Base-by-base conservation (phyloP, 2,888 invertebrate species). In the Diarsia mendica region DNA sequence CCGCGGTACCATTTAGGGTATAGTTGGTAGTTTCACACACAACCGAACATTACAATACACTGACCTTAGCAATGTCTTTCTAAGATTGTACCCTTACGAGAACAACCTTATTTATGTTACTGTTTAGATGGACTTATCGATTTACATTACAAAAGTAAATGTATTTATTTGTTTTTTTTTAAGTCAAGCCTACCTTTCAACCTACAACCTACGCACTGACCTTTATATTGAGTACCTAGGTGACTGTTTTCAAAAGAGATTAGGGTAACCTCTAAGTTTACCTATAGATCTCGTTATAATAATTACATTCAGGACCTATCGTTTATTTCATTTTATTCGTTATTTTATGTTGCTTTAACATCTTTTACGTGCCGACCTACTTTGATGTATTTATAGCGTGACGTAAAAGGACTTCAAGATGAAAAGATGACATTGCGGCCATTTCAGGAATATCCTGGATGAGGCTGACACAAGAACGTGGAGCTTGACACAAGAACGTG, bases 21-120 rank as follows among this genome's bases (percentile, higher is more conserved):
- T 60, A 55, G 23, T 23, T 55, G 53, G 85, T 88, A 91, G 91
- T 93, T 93, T 92, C 89, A 94, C 92, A 92, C 91, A 89, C 90
- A 90, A 90, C 90, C 91, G 89, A 91, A 91, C 91, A 91, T 88
- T 88, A 90, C 88, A 90, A 91, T 89, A 89, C 92, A 89, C 90
- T 92, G 91, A 92, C 91, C 85, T 75, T 71, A 83, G 89, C 79
- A 73, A 69, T 81, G 85, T 85, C 86, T 87, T 84, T 75, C 82
- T 87, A 87, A 75, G 83, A 84, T 89, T 85, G 67, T 85, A 86
- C 86, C 83, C 77, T 82, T 46, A 72, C 55, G 23, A 51, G 72
- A 73, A 72, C 39, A 58, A 33, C 20, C 20, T 46, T 49, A 46
- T 65, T 33, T 65, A 63, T 23, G 20, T 20, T 28, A 13, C 28